phyloP scores from a whole-genome alignment of 2,113 vertebrate genomes.

The Poecile atricapillus region DNA sequence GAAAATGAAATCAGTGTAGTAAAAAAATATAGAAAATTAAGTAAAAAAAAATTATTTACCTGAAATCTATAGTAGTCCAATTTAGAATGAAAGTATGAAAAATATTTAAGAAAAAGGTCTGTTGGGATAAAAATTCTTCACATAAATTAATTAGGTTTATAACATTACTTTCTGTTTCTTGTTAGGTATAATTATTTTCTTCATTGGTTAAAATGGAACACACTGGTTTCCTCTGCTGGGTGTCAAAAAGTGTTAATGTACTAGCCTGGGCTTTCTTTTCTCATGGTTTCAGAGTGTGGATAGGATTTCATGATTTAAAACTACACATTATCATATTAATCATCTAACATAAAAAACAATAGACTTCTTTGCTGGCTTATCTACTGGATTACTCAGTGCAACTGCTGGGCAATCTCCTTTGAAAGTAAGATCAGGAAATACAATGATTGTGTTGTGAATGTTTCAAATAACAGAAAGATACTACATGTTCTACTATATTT shows the following conservation, averaged over 20 bases:
- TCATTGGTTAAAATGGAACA: not conserved
- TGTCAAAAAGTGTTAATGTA: not conserved
- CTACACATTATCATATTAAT: not conserved
- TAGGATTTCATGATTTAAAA: conserved; percentile 20
- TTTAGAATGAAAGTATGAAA: not conserved
- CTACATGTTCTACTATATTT: not conserved
- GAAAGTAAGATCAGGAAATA: not conserved
- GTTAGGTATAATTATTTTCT: not conserved
- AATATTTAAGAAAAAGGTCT: not conserved
- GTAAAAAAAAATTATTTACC: not conserved
- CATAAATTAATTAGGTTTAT: not conserved
- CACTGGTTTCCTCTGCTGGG: not conserved
- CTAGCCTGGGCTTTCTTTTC: not conserved
- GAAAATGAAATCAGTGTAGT: conserved; percentile 14
- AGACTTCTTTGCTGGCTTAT: conserved; percentile 19
- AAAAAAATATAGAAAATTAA: conserved; percentile 12
- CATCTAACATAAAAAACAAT: conserved; percentile 16
- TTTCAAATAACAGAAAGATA: not conserved
- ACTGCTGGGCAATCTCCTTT: not conserved
- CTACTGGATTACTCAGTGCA: not conserved
- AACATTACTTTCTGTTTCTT: not conserved
- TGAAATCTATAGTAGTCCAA: not conserved
- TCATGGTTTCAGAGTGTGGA: not conserved
- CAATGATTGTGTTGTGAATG: not conserved
- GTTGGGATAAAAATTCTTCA: not conserved